These are phyloP conservation scores for Elaphurus davidianus DNA, from an alignment of 2,113 vertebrate genomes.

Conservation along the genomic window DNA sequence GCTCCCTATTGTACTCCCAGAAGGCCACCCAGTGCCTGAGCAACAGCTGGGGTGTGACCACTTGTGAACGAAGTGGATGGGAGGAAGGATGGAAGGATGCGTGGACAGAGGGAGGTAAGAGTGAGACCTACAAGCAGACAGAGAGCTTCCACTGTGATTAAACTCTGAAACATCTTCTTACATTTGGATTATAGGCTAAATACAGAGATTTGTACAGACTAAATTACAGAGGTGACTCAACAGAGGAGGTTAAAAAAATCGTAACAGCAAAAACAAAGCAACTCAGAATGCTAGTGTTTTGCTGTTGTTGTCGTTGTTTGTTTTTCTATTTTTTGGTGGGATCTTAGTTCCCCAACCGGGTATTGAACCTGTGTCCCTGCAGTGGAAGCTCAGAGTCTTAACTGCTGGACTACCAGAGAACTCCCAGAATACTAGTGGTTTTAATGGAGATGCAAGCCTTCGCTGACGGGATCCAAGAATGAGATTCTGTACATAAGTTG, in stretches of 20 bases:
- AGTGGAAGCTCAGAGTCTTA: neutral
- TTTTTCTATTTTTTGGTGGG: neutral
- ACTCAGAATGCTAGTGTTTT: neutral
- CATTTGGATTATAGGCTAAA: neutral
- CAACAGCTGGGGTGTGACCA: neutral
- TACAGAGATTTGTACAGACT: neutral
- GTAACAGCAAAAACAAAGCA: neutral
- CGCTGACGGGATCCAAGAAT: neutral
- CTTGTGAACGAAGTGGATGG: neutral
- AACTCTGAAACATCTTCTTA: neutral
- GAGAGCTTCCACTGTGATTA: neutral
- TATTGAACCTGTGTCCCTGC: neutral
- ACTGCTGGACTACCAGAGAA: neutral
- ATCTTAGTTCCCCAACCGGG: neutral
- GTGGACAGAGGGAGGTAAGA: neutral
- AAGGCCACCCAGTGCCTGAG: too few relatives aligned
- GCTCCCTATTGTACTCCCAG: neutral
- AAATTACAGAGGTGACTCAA: neutral
- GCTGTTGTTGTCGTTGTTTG: neutral
- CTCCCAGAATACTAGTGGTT: neutral
- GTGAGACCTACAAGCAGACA: neutral
- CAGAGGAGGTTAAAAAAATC: too few relatives aligned
- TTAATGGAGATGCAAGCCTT: neutral
- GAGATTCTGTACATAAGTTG: neutral
- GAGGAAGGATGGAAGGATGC: neutral